phyloP scores from a whole-genome alignment of 2,113 vertebrate species.

The Brachionichthys hirsutus region DNA sequence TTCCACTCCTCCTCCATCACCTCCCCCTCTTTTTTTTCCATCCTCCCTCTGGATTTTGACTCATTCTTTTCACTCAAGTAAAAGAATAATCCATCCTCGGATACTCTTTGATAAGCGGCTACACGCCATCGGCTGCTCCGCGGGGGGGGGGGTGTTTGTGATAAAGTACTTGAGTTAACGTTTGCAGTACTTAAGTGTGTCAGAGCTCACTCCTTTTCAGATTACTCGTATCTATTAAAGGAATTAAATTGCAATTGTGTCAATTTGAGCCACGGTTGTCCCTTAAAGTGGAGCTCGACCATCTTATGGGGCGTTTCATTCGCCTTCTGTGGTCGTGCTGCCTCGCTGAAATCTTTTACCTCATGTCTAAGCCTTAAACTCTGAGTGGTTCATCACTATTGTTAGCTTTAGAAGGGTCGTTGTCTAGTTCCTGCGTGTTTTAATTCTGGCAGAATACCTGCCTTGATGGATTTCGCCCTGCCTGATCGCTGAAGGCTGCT shows the following conservation, averaged over 20 bases:
- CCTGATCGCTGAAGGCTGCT: neutral
- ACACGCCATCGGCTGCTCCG: slow-evolving; percentile 2
- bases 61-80: slow-evolving; percentile 9
- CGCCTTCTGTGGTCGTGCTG: no score
- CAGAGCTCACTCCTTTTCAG: neutral
- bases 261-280: neutral
- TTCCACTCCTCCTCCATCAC: slow-evolving; percentile 34
- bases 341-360: no score
- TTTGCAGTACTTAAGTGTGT: slow-evolving; percentile 1
- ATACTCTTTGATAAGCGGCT: slow-evolving; percentile 17
- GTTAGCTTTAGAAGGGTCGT: neutral
- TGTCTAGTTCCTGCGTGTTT: neutral
- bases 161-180: slow-evolving; percentile 4
- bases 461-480: neutral
- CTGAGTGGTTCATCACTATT: no score
- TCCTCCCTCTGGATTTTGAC: slow-evolving; percentile 19
- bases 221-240: neutral
- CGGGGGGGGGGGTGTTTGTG: neutral
- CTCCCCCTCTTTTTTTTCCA: neutral
- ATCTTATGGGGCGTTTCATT: neutral
- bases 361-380: no score
- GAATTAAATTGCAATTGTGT: neutral
- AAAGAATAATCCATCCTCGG: slow-evolving; percentile 7
- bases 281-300: neutral
- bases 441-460: neutral